Percentiles rank a stretch among this genome's conserved stretches.
Evolutionary conservation across 2,888 invertebrate genomes (phyloP).

Genomic region (Molanna angustata): DNA sequence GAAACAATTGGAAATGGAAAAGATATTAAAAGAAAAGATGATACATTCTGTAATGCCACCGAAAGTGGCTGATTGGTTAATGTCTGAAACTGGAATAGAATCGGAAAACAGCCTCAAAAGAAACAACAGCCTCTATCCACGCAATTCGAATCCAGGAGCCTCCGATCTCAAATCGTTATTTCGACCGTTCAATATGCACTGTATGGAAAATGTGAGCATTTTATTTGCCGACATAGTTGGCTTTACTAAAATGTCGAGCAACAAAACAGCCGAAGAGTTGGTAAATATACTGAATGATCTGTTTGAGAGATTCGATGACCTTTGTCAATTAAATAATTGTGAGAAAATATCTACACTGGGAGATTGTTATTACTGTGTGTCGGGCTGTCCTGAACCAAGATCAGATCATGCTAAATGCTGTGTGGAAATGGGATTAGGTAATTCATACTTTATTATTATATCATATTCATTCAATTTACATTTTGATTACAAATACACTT

Average conservation of each 20-base stretch:
- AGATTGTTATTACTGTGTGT: slow-evolving; percentile 93
- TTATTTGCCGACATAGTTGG: slow-evolving; percentile 97
- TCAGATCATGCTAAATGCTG: slow-evolving; percentile 92
- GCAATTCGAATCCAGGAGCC: slow-evolving; percentile 56
- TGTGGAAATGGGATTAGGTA: slow-evolving; percentile 93
- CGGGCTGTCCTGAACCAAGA: slow-evolving; percentile 91
- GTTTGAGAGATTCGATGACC: slow-evolving; percentile 91
- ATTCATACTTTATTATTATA: slow-evolving; percentile 16
- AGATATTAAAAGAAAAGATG: slow-evolving; percentile 94
- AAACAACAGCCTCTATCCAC: slow-evolving; percentile 45
- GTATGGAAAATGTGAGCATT: slow-evolving; percentile 95
- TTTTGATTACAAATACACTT: too few relatives aligned
- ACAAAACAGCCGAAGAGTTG: slow-evolving; percentile 93
- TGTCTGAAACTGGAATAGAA: slow-evolving; percentile 70
- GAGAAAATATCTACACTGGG: slow-evolving; percentile 96
- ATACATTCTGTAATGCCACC: slow-evolving; percentile 97
- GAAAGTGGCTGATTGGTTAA: slow-evolving; percentile 81
- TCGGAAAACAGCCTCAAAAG: slow-evolving; percentile 55
- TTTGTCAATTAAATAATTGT: slow-evolving; percentile 85
- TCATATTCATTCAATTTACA: too few relatives aligned
- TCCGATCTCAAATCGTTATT: slow-evolving; percentile 80
- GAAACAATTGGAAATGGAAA: slow-evolving; percentile 88
- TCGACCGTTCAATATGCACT: slow-evolving; percentile 95
- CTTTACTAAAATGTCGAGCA: slow-evolving; percentile 96
- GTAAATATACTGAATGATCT: slow-evolving; percentile 94